phyloP scores from a whole-genome alignment of 1,140 invertebrate species.

The Rhynchophorus ferrugineus region DNA sequence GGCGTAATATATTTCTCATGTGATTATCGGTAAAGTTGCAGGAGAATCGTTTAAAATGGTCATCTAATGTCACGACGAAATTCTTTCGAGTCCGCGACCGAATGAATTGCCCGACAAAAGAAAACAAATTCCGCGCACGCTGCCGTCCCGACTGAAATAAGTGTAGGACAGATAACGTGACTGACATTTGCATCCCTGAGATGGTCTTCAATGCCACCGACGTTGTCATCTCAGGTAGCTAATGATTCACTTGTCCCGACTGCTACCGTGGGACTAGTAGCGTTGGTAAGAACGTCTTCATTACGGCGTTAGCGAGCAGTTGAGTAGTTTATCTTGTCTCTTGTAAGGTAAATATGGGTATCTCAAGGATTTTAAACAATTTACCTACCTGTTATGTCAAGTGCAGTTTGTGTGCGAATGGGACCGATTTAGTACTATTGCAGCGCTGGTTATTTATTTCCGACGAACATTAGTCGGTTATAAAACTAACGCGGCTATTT shows the following conservation, averaged over 20 bases:
- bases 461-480: too few relatives aligned
- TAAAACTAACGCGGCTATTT: too few relatives aligned
- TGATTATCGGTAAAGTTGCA: too few relatives aligned
- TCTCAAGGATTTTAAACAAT: slow-evolving; percentile 7
- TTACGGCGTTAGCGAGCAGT: slow-evolving; percentile 5
- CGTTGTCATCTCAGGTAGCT: slow-evolving; percentile 12
- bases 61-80: too few relatives aligned
- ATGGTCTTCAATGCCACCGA: slow-evolving; percentile 9
- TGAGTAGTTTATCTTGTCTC: slow-evolving; percentile 5
- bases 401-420: background rate
- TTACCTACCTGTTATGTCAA: background rate
- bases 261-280: slow-evolving; percentile 6
- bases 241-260: slow-evolving; percentile 13
- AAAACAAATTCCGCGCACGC: too few relatives aligned
- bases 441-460: background rate
- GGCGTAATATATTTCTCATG: too few relatives aligned
- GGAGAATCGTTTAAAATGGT: too few relatives aligned
- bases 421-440: background rate
- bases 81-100: too few relatives aligned
- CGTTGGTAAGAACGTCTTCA: slow-evolving; percentile 6
- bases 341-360: background rate
- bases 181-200: slow-evolving; percentile 3
- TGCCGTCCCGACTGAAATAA: too few relatives aligned
- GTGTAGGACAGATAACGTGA: too few relatives aligned
- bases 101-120: too few relatives aligned